Evolutionary conservation across 2,113 vertebrate genomes (phyloP).

Genomic region (Halichoeres trimaculatus): DNA sequence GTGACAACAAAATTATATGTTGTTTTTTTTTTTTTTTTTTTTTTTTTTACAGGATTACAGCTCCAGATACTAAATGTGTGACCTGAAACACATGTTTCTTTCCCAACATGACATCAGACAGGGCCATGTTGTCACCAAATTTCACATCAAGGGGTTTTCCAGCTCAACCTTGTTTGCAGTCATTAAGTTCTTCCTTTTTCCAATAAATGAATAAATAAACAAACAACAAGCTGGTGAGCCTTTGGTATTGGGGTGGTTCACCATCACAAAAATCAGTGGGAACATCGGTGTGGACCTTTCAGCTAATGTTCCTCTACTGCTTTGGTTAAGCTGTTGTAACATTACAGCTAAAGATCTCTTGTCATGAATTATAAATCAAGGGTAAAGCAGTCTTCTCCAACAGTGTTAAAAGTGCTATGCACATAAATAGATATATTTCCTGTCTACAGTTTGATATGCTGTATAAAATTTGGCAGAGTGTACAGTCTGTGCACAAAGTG

Average conservation of each 20-base stretch:
- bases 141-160: not conserved
- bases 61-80: too few species aligned
- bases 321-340: slow-evolving; percentile 17
- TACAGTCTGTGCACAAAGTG: not conserved
- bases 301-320: slow-evolving; percentile 3
- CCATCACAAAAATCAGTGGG: not conserved
- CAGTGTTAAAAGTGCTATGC: slow-evolving; percentile 9
- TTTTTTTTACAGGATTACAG: too few species aligned
- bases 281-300: not conserved
- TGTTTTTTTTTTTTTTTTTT: too few species aligned
- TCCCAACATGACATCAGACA: not conserved
- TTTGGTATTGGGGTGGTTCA: not conserved
- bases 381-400: slow-evolving; percentile 29
- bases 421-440: slow-evolving; percentile 22
- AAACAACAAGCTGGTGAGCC: not conserved
- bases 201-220: too few species aligned
- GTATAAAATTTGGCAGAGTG: not conserved
- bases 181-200: too few species aligned
- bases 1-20: too few species aligned
- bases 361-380: slow-evolving; percentile 26
- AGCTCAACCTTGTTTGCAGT: too few species aligned
- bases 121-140: not conserved
- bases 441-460: slow-evolving; percentile 7
- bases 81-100: too few species aligned
- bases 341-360: slow-evolving; percentile 12